Percentiles rank a stretch among this genome's conserved stretches.
Evolutionary conservation across 2,888 invertebrate genomes (phyloP).

Genomic region (Abscondita cerata): DNA sequence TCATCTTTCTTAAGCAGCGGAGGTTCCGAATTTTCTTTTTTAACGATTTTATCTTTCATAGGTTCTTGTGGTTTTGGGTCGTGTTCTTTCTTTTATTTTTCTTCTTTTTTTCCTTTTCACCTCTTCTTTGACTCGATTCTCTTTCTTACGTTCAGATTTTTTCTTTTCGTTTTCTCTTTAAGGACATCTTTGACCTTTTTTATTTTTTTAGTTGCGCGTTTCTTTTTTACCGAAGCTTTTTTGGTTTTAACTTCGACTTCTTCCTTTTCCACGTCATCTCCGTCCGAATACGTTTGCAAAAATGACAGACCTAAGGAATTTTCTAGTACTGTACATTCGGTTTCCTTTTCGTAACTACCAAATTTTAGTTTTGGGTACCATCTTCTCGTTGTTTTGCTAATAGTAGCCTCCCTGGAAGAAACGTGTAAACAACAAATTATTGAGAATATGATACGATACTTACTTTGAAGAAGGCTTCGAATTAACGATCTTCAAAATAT

Average conservation of each 20-base stretch:
- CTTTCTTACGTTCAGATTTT: constrained; percentile 2
- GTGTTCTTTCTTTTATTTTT: neutral
- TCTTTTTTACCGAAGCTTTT: constrained; percentile 9
- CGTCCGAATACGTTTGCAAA: constrained; percentile 53
- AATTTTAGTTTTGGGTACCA: constrained; percentile 51
- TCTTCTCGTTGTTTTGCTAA: constrained; percentile 27
- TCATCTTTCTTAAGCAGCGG: neutral
- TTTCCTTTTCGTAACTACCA: constrained; percentile 40
- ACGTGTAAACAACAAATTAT: constrained; percentile 7
- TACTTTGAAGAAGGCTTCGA: neutral
- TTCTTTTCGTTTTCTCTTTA: constrained; percentile 10
- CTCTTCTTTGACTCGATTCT: constrained; percentile 1
- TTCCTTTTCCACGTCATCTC: constrained; percentile 48
- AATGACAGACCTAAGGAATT: constrained; percentile 53
- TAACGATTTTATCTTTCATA: neutral
- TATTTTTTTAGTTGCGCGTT: no score
- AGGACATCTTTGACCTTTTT: neutral
- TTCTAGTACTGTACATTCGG: constrained; percentile 51
- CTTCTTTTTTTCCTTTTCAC: constrained; percentile 19
- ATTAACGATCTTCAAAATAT: constrained; percentile 14
- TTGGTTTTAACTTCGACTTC: constrained; percentile 8
- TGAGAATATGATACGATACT: constrained; percentile 11
- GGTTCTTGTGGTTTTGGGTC: constrained; percentile 14
- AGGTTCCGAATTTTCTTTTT: neutral
- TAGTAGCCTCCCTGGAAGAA: neutral